Base-by-base conservation (phyloP, 1,140 invertebrate genomes). In the Calephelis virginiensis region DNA sequence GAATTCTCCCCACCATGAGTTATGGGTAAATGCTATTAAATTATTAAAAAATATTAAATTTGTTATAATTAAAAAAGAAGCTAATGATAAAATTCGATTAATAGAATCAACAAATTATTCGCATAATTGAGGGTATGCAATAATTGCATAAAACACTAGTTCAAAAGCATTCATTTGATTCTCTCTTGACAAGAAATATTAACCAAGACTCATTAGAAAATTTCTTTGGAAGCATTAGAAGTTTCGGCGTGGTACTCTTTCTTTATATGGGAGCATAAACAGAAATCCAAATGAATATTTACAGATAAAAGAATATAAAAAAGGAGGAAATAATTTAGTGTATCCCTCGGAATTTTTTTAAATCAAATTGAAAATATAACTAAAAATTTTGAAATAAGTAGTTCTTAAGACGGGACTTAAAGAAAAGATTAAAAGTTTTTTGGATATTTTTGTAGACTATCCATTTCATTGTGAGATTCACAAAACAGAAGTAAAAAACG, bases 41-140 rank as follows among this genome's bases (percentile, higher is more conserved):
- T 46, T 69, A 40, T 67, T 71, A 65, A 70, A 69, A 70, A 69
- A 28, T 64, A 59, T 66, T 9, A 68, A 45, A 38, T 47, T n/a
- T 28, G 28, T 63, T 68, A 28, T 28, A 43, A 62, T 45, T 8
- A 12, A 47, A 56, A 59, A 38, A 37, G 28, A 6, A 45, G 59
- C 68, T n/a, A 70, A 66, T 45, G 45, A 47, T 9, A 60, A 67
- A 70, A 46, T 72, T 56, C 46, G 65, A 43, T 59, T 69, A 70
- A 63, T 48, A 28, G 62, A 64, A 61, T 48, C 47, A 17, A 64
- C 53, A 72, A 50, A 66, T 72, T 47, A 67, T 78, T 47, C 72
- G 72, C 70, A 75, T 68, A 12, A 67, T 78, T 60, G 67, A 77
- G 46, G 73, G 71, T 2, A 45, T 77, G 17, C 10, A 75, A 61